These are phyloP conservation scores for Phalacrocorax carbo DNA, from an alignment of 2,113 vertebrate genomes.

Conservation along the genomic window DNA sequence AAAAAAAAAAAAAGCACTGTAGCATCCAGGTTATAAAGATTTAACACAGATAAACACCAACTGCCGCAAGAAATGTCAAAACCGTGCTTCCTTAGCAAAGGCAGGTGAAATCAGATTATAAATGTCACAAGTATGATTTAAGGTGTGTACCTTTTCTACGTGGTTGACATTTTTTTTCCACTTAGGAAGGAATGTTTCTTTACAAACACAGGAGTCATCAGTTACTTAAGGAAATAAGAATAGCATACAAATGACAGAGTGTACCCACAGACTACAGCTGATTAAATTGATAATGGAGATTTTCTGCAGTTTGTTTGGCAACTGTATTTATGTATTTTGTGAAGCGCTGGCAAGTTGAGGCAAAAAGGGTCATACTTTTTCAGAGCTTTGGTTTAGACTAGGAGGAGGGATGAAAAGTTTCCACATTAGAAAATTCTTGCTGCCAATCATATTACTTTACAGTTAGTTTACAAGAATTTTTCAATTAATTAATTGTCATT, in stretches of 20 bases:
- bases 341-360: not conserved
- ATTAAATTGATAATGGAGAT: not conserved
- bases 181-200: slow-evolving; percentile 29
- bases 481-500: not conserved
- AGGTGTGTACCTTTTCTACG: slow-evolving; percentile 26
- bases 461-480: not conserved
- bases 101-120: not conserved
- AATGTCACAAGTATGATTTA: slow-evolving; percentile 16
- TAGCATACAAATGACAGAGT: not conserved
- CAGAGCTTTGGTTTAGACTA: not conserved
- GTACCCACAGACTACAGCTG: not conserved
- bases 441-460: not conserved
- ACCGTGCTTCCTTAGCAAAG: not conserved
- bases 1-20: too few relatives aligned
- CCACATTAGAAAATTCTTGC: not conserved
- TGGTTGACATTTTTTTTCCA: slow-evolving; percentile 5
- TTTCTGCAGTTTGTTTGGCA: not conserved
- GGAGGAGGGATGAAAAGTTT: not conserved
- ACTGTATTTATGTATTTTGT: not conserved
- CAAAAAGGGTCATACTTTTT: not conserved
- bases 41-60: not conserved
- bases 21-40: not conserved
- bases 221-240: slow-evolving; percentile 48
- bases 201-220: slow-evolving; percentile 31
- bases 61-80: not conserved